Conservation (phyloP, 1,140 invertebrate species). For the Monochamus saltuarius region DNA sequence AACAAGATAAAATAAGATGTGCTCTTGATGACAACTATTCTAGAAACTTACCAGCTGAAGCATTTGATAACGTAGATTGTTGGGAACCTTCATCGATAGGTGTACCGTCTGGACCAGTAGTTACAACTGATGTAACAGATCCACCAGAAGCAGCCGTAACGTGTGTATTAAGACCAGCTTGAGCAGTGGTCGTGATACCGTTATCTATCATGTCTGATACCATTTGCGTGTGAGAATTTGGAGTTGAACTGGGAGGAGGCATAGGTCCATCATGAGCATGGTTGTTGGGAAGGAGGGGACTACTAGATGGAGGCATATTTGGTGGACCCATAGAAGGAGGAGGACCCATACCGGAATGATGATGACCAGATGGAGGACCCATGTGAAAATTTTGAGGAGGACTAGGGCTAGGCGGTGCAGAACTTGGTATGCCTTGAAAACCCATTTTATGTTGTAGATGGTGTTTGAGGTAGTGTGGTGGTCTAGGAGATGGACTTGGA, state of each 20-base stretch:
- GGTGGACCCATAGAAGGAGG: slow-evolving; percentile 59
- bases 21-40: neutral
- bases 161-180: slow-evolving; percentile 50
- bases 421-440: slow-evolving; percentile 55
- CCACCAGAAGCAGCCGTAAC: slow-evolving; percentile 50
- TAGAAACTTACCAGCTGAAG: slow-evolving; percentile 70
- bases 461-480: slow-evolving; percentile 66
- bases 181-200: slow-evolving; percentile 60
- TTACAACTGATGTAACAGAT: slow-evolving; percentile 81
- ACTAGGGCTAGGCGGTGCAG: slow-evolving; percentile 57
- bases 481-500: slow-evolving; percentile 52
- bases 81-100: slow-evolving; percentile 87
- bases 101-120: slow-evolving; percentile 83
- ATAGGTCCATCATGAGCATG: slow-evolving; percentile 60
- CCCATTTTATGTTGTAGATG: slow-evolving; percentile 68
- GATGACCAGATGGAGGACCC: slow-evolving; percentile 58
- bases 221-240: slow-evolving; percentile 58
- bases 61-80: slow-evolving; percentile 87
- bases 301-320: slow-evolving; percentile 49
- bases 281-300: slow-evolving; percentile 50
- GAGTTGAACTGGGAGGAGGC: slow-evolving; percentile 62
- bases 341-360: slow-evolving; percentile 54
- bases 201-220: slow-evolving; percentile 59
- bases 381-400: slow-evolving; percentile 62
- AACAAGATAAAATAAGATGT: slow-evolving; percentile 24